Percentiles rank a stretch among this genome's conserved stretches.
phyloP scores from a whole-genome alignment of 2,113 vertebrate genomes.

The Plecturocebus donacophilus region DNA sequence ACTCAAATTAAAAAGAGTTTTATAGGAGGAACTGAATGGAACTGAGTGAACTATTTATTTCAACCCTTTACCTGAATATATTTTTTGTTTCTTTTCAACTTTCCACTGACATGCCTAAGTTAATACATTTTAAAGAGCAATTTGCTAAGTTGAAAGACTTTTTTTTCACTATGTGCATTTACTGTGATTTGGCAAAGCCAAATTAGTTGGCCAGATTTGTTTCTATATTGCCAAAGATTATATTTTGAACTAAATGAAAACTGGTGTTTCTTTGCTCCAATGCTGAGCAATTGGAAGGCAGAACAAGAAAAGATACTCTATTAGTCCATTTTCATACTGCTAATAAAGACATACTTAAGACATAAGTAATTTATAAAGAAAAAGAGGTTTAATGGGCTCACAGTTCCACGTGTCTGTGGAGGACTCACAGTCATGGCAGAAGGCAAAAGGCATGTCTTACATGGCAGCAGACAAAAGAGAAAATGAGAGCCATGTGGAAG shows the following conservation, averaged over 20 bases:
- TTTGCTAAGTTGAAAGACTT: constrained; percentile 21
- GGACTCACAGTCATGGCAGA: no score
- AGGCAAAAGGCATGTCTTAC: no score
- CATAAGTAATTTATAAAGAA: no score
- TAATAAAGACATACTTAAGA: no score
- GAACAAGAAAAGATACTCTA: not conserved
- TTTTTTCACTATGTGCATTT: not conserved
- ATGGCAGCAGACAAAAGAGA: no score
- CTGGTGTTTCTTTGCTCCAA: not conserved
- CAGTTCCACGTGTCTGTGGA: no score
- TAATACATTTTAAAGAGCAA: constrained; percentile 9
- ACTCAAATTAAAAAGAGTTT: constrained; percentile 32
- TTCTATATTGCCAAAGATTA: not conserved
- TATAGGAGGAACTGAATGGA: not conserved
- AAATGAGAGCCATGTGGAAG: no score
- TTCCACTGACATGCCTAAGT: not conserved
- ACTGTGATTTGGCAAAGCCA: constrained; percentile 23
- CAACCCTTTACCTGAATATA: not conserved
- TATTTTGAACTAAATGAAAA: not conserved
- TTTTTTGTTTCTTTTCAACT: not conserved
- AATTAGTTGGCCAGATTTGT: not conserved
- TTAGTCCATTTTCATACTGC: no score
- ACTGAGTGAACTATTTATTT: not conserved
- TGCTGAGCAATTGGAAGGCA: not conserved
- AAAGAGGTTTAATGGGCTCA: no score